A percentile compares a stretch with the other conserved stretches of the same genome.
These are phyloP conservation scores for Paratrypauchen microcephalus DNA, from an alignment of 2,797 vertebrate genomes.

Conservation along the genomic window DNA sequence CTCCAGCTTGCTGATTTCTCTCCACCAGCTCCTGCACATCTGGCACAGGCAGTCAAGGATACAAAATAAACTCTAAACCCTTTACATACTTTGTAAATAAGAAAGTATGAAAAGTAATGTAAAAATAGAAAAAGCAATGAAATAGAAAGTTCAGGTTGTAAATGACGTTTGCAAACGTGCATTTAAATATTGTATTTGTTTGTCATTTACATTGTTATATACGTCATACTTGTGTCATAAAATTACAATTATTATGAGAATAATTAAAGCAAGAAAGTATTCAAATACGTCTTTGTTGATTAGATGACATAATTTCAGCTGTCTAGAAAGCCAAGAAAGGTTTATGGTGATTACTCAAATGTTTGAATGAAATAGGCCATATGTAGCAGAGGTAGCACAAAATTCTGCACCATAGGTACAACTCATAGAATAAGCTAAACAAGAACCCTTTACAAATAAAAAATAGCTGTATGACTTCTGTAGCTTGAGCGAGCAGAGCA, in stretches of 20 bases:
- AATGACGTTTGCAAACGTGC: neutral
- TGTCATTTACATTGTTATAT: no score
- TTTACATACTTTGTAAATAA: neutral
- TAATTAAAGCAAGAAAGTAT: neutral
- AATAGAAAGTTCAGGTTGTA: neutral
- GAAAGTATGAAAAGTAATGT: neutral
- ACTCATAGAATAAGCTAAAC: no score
- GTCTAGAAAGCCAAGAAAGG: neutral
- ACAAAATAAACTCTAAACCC: slow-evolving; percentile 2
- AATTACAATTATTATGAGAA: no score
- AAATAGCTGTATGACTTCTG: slow-evolving; percentile 3
- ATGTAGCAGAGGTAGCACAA: no score
- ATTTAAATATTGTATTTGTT: neutral
- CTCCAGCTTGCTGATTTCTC: slow-evolving; percentile 79
- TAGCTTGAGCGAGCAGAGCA: slow-evolving; percentile 36
- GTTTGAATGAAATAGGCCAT: no score
- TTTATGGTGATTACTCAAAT: no score
- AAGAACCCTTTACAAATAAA: neutral
- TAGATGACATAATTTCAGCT: neutral
- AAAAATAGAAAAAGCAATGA: neutral
- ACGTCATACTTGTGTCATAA: no score
- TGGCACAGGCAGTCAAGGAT: slow-evolving; percentile 65
- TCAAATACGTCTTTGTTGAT: neutral
- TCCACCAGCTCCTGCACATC: slow-evolving; percentile 85
- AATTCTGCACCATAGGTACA: no score